Percentiles rank a stretch among this genome's conserved stretches.
These are phyloP conservation scores for Lathronympha strigana DNA, from an alignment of 2,888 invertebrate genomes.

Conservation along the genomic window DNA sequence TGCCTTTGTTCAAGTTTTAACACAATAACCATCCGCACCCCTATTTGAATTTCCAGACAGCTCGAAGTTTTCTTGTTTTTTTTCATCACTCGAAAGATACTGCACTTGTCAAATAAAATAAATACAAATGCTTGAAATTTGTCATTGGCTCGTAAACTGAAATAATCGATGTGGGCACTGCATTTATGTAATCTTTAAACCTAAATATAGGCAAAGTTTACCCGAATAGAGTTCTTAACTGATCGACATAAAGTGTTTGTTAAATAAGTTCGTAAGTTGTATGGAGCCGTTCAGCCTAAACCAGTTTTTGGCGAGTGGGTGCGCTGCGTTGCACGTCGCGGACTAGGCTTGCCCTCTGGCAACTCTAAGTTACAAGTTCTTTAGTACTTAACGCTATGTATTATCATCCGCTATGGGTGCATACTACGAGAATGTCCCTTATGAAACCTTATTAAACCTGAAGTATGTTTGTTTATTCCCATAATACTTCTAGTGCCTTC, in stretches of 20 bases:
- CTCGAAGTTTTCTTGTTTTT: too few species aligned
- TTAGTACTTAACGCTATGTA: slow-evolving; percentile 2
- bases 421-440: too few species aligned
- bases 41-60: too few species aligned
- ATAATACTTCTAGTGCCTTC: too few species aligned
- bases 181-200: slow-evolving; percentile 50
- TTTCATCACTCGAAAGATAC: too few species aligned
- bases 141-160: slow-evolving; percentile 55
- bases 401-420: too few species aligned
- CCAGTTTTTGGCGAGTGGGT: slow-evolving; percentile 47
- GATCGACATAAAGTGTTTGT: slow-evolving; percentile 13
- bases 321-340: slow-evolving; percentile 12
- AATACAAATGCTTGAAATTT: slow-evolving; percentile 62
- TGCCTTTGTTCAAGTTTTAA: too few species aligned
- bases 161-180: slow-evolving; percentile 29
- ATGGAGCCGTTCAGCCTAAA: slow-evolving; percentile 55
- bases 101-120: too few species aligned
- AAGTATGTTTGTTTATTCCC: too few species aligned
- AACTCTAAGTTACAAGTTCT: neutral
- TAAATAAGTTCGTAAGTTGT: neutral
- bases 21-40: too few species aligned
- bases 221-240: slow-evolving; percentile 9
- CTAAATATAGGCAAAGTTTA: neutral
- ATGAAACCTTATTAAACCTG: too few species aligned
- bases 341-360: neutral